Evolutionary conservation across 2,797 vertebrate genomes (phyloP), one percentile per base, ranked within the genome.

Genomic region (Channa striata): DNA sequence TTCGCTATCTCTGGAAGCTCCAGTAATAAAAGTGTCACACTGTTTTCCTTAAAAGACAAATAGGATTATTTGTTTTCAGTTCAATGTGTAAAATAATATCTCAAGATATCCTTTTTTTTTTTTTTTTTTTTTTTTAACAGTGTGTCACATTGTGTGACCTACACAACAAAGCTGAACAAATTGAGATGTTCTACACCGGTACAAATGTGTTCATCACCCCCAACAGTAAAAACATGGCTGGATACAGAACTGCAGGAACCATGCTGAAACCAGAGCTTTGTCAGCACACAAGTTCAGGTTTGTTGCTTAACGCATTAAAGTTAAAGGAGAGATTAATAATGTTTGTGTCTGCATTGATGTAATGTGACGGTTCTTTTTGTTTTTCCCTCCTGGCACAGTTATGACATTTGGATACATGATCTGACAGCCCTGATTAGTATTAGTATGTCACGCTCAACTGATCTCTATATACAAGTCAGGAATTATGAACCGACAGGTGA

Each of bases 381-480:
- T 48, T 20, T 11, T 23, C 46, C 11, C 46, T 8, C 43, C 10
- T 5, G 8, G 4, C 25, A 30, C 25, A 30, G 3, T 30, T 30
- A 30, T 3, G 25, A 30, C 25, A 30, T 30, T 30, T 6, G 8
- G 34, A 36, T 36, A 36, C 8, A 8, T 36, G 34, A 36, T 36
- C 34, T 36, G 34, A 36, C 10, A 30, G 25, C 25, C 25, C 25
- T 30, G 25, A 30, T 30, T 30, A 3, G 6, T 30, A 30, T 30
- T 30, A 30, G 25, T 30, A 30, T 30, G 25, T 6, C 25, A 77
- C 68, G 62, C 66, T 73, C 36, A 7, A 10, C 64, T 72, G 25
- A 81, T 85, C 65, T 48, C 68, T 67, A 59, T 21, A 30, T 4
- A 30, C 40, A 71, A 72, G 68, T 61, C 74, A 44, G 44, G 34